These are phyloP conservation scores for Pseudomyrmex concolor DNA, from an alignment of 1,140 invertebrate genomes.

Conservation along the genomic window DNA sequence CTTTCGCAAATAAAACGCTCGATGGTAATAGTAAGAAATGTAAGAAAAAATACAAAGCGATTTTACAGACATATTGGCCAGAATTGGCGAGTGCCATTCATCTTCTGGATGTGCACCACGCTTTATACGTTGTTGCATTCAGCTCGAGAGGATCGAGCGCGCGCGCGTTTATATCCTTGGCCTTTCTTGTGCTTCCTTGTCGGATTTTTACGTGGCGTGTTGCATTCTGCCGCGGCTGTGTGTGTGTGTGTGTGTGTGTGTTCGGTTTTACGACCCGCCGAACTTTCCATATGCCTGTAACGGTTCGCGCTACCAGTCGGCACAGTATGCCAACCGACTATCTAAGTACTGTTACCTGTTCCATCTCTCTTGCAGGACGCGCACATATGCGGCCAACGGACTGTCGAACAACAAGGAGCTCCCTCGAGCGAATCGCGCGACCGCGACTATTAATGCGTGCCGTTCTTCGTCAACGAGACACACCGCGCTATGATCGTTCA, in stretches of 20 bases:
- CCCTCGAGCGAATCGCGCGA: slow-evolving; percentile 31
- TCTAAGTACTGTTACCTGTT: slow-evolving; percentile 74
- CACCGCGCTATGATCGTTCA: not conserved
- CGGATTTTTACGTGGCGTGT: slow-evolving; percentile 26
- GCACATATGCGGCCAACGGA: slow-evolving; percentile 47
- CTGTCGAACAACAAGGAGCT: slow-evolving; percentile 46
- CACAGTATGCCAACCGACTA: slow-evolving; percentile 71
- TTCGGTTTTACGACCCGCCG: slow-evolving; percentile 58
- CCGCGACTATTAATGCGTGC: slow-evolving; percentile 23
- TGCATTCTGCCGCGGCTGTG: slow-evolving; percentile 29
- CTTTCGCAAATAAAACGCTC: not conserved
- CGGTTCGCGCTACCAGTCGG: slow-evolving; percentile 69
- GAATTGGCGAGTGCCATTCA: slow-evolving; percentile 4
- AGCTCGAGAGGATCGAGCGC: slow-evolving; percentile 1
- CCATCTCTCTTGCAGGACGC: slow-evolving; percentile 68
- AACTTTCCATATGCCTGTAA: slow-evolving; percentile 77
- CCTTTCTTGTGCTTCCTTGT: not conserved
- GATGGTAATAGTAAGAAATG: not conserved
- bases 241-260: no score
- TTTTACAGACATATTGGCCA: not conserved
- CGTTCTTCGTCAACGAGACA: slow-evolving; percentile 10
- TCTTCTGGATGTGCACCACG: not conserved
- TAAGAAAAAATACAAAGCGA: not conserved
- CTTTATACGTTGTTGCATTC: not conserved
- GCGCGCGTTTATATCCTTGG: not conserved